A percentile compares a stretch with the other conserved stretches of the same genome.
These are phyloP conservation scores for Myiozetetes cayanensis DNA, from an alignment of 2,113 vertebrate species.

Conservation along the genomic window DNA sequence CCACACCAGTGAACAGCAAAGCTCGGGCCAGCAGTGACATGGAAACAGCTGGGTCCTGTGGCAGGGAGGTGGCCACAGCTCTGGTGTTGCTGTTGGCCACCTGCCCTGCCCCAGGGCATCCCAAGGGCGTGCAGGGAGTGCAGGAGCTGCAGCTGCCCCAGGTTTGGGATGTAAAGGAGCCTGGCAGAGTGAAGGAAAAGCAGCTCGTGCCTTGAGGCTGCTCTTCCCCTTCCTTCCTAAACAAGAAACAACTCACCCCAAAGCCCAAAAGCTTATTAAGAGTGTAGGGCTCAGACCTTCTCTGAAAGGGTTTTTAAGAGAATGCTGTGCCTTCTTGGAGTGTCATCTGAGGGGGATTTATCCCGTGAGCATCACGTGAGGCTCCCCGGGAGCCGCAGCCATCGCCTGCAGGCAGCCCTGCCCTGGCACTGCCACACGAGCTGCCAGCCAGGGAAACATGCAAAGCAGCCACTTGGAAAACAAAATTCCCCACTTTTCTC, in stretches of 20 bases:
- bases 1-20: background rate
- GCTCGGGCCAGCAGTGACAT: background rate
- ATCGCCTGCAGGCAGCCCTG: rapidly evolving
- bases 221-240: background rate
- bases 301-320: background rate
- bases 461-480: slow-evolving; percentile 58
- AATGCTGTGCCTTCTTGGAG: background rate
- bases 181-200: background rate
- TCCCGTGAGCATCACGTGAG: background rate
- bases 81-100: background rate
- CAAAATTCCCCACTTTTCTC: slow-evolving; percentile 59
- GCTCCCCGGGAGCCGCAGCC: rapidly evolving
- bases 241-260: background rate
- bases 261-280: background rate
- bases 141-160: background rate
- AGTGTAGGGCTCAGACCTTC: background rate
- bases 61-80: background rate
- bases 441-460: slow-evolving; percentile 39
- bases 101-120: background rate
- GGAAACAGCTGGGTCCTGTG: background rate
- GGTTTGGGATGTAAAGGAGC: background rate
- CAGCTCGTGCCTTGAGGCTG: background rate
- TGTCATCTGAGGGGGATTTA: background rate
- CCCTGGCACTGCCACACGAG: background rate
- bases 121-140: background rate